Percentiles rank a stretch among this genome's conserved stretches.
Conservation (phyloP, 2,113 vertebrate species). For the Leptobrachium leishanense region DNA sequence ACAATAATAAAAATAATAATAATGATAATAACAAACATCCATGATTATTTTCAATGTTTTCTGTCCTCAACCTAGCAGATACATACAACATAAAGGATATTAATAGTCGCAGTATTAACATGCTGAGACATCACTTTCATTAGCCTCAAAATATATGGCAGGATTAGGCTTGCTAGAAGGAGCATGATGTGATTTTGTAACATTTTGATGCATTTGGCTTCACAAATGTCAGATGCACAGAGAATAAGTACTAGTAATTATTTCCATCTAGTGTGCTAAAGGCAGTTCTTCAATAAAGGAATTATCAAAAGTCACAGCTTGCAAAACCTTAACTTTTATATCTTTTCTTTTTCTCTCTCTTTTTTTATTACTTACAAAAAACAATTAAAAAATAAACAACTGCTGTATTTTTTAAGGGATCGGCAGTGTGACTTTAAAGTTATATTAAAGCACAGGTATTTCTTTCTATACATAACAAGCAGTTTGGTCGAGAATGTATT, state of each 20-base stretch:
- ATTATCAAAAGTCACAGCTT: constrained; percentile 18
- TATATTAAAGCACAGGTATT: constrained; percentile 59
- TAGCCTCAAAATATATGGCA: constrained; percentile 39
- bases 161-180: constrained; percentile 53
- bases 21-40: not conserved
- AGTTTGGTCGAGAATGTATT: constrained; percentile 62
- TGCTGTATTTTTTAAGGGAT: constrained; percentile 22
- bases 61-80: constrained; percentile 14
- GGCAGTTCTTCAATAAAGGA: constrained; percentile 48
- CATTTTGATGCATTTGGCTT: constrained; percentile 57
- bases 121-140: constrained; percentile 48
- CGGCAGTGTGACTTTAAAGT: constrained; percentile 51
- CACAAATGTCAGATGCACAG: constrained; percentile 62
- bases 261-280: constrained; percentile 55
- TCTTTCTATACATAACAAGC: constrained; percentile 54
- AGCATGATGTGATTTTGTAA: constrained; percentile 53
- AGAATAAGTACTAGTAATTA: constrained; percentile 58
- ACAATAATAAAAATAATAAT: too few relatives aligned
- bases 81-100: constrained; percentile 46
- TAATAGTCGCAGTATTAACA: constrained; percentile 47
- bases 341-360: constrained; percentile 22
- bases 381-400: not conserved
- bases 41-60: not conserved
- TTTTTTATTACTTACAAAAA: not conserved
- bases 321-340: not conserved